A percentile compares a stretch with the other conserved stretches of the same genome.
phyloP scores from a whole-genome alignment of 2,797 vertebrate genomes.

The Meda fulgida region DNA sequence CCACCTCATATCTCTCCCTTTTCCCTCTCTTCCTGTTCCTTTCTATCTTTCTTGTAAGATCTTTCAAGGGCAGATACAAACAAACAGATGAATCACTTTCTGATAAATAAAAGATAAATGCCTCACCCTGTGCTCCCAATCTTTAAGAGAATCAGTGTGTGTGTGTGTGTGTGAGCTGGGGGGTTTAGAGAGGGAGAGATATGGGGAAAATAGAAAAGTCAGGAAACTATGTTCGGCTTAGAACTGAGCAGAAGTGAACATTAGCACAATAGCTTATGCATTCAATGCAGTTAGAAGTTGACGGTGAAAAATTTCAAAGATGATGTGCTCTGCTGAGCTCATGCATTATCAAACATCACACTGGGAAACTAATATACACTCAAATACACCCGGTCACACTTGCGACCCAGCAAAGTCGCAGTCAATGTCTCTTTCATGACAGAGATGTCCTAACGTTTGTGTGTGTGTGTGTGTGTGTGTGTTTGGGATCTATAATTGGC shows the following conservation, averaged over 20 bases:
- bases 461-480: conserved; percentile 26
- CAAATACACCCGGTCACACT: conserved; percentile 26
- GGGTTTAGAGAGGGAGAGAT: conserved; percentile 37
- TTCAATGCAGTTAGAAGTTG: conserved; percentile 49
- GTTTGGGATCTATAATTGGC: conserved; percentile 40
- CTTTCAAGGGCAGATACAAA: conserved; percentile 54
- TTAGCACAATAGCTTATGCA: conserved; percentile 36
- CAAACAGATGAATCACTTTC: conserved; percentile 56
- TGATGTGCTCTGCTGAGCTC: conserved; percentile 19
- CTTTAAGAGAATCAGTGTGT: conserved; percentile 41
- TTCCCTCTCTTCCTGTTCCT: conserved; percentile 26
- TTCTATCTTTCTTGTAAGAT: conserved; percentile 35
- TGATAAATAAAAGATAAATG: conserved; percentile 53
- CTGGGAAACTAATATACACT: conserved; percentile 16
- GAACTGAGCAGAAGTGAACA: conserved; percentile 15
- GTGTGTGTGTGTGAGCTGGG: conserved; percentile 5
- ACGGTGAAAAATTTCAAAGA: conserved; percentile 22
- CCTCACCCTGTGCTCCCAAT: conserved; percentile 39
- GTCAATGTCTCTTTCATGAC: conserved; percentile 73
- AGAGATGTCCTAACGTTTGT: conserved; percentile 65
- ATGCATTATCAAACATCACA: conserved; percentile 44
- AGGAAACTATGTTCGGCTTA: conserved; percentile 29
- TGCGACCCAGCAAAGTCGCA: conserved; percentile 19
- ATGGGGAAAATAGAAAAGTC: conserved; percentile 14
- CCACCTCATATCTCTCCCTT: background rate